phyloP scores from a whole-genome alignment of 1,140 invertebrate species.

The Drosophila tani region DNA sequence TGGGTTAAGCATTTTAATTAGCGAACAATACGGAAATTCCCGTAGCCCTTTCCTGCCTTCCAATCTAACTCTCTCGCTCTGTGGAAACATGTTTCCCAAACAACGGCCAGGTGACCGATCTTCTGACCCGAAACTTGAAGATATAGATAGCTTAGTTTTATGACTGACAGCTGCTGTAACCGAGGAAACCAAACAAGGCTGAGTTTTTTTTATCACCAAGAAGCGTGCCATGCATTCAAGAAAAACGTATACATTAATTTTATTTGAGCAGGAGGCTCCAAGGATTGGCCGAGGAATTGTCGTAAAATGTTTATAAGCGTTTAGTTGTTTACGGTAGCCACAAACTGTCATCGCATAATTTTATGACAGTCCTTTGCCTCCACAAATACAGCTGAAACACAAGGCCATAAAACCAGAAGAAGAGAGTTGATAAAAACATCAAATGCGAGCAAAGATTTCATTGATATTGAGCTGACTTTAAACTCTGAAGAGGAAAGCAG shows the following conservation, averaged over 20 bases:
- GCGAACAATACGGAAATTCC: conserved; percentile 68
- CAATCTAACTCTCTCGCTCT: not conserved
- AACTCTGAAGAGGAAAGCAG: conserved; percentile 22
- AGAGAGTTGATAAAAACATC: conserved; percentile 15
- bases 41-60: conserved; percentile 20
- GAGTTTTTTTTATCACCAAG: conserved; percentile 57
- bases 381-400: conserved; percentile 53
- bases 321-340: conserved; percentile 63
- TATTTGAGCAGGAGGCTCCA: conserved; percentile 49
- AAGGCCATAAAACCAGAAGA: conserved; percentile 4
- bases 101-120: conserved; percentile 51
- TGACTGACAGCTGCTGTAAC: conserved; percentile 52
- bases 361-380: conserved; percentile 31
- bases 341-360: conserved; percentile 38
- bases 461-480: not conserved
- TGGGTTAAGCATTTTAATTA: conserved; percentile 84
- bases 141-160: conserved; percentile 59
- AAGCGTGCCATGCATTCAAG: conserved; percentile 64
- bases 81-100: conserved; percentile 10
- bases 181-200: conserved; percentile 15
- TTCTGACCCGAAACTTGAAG: conserved; percentile 36
- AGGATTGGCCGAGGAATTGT: conserved; percentile 9
- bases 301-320: conserved; percentile 44
- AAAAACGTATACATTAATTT: conserved; percentile 27
- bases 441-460: conserved; percentile 2